Conservation (phyloP, 2,888 invertebrate genomes). For the Napeogenes inachia region DNA sequence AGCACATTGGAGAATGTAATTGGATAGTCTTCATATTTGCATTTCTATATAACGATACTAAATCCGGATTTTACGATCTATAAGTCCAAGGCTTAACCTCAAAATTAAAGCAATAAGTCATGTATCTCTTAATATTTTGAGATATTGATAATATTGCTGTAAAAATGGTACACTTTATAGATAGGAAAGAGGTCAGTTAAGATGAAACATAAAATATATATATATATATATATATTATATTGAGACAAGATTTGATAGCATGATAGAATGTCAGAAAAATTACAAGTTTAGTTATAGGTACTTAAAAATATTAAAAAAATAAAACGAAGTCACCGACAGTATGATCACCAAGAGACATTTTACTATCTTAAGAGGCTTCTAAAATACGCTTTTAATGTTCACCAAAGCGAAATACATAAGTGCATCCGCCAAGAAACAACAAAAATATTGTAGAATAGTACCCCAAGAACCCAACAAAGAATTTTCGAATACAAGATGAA, state of each 20-base stretch:
- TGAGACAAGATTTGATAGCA: too few relatives aligned
- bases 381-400: constrained; percentile 17
- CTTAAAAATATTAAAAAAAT: constrained; percentile 3
- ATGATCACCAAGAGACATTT: constrained; percentile 11
- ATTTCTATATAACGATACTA: constrained; percentile 9
- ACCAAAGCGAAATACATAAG: constrained; percentile 11
- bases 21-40: constrained; percentile 8
- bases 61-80: not conserved
- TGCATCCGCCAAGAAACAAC: constrained; percentile 21
- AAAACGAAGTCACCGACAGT: not conserved
- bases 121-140: too few relatives aligned
- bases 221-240: too few relatives aligned
- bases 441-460: constrained; percentile 13
- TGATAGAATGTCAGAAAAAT: too few relatives aligned
- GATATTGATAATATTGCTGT: too few relatives aligned
- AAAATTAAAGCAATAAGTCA: too few relatives aligned
- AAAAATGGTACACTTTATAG: too few relatives aligned
- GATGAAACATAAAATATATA: too few relatives aligned
- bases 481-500: constrained; percentile 29
- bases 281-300: not conserved
- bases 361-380: constrained; percentile 12
- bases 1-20: constrained; percentile 17
- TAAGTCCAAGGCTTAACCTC: not conserved
- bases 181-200: too few relatives aligned
- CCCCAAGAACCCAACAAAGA: too few relatives aligned